Conservation (phyloP, 2,888 invertebrate genomes). For the Lapara coniferarum region DNA sequence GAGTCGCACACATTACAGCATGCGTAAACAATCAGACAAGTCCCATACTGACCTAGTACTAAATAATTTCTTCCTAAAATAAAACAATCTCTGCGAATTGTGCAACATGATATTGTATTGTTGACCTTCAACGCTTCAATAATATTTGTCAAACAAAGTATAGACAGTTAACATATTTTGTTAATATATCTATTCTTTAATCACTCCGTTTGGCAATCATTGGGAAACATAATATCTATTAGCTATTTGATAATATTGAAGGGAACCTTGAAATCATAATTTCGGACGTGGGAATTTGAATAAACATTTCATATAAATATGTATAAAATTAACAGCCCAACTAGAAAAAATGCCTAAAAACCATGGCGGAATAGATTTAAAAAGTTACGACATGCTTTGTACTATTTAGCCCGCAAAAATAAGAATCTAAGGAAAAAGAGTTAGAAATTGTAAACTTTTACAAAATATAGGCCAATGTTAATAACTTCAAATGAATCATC, state of each 20-base stretch:
- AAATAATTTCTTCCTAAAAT: slow-evolving; percentile 16
- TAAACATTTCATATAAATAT: neutral
- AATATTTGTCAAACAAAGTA: neutral
- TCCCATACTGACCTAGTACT: slow-evolving; percentile 22
- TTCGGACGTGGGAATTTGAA: neutral
- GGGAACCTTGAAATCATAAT: slow-evolving; percentile 12
- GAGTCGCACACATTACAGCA: neutral
- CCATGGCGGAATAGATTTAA: neutral
- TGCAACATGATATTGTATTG: slow-evolving; percentile 10
- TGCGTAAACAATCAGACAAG: slow-evolving; percentile 18
- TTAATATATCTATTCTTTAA: slow-evolving; percentile 1
- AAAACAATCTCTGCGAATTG: slow-evolving; percentile 1
- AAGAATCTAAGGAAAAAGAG: neutral
- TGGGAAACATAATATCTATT: neutral
- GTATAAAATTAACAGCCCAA: neutral
- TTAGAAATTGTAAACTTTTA: neutral
- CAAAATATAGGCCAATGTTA: slow-evolving; percentile 6
- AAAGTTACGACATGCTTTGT: neutral
- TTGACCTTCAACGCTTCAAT: slow-evolving; percentile 23
- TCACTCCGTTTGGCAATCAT: neutral
- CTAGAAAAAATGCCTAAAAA: neutral
- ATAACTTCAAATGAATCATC: slow-evolving; percentile 4
- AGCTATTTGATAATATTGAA: neutral
- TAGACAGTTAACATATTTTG: slow-evolving; percentile 12
- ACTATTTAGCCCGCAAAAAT: neutral